Evolutionary conservation across 1,140 invertebrate genomes (phyloP).

Genomic region (Heliconius congener): DNA sequence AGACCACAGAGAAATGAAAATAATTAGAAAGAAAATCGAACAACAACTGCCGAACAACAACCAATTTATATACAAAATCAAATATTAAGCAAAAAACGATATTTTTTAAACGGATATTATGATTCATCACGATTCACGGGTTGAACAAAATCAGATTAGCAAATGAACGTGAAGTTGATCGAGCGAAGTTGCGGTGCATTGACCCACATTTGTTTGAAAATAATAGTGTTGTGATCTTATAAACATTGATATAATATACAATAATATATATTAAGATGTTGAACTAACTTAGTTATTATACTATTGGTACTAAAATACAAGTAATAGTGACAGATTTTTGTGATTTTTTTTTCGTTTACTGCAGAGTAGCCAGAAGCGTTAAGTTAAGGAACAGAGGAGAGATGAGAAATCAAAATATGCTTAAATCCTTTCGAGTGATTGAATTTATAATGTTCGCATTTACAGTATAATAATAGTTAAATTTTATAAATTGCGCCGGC

Average conservation of each 20-base stretch:
- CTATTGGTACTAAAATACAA: background rate
- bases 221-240: slow-evolving; percentile 1
- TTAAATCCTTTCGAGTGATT: too few species aligned
- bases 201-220: slow-evolving; percentile 29
- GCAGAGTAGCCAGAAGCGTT: background rate
- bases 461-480: too few species aligned
- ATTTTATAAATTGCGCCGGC: too few species aligned
- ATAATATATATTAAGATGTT: background rate
- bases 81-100: background rate
- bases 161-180: slow-evolving; percentile 12
- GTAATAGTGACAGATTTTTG: too few species aligned
- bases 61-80: too few species aligned
- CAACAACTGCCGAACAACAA: too few species aligned
- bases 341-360: too few species aligned
- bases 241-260: background rate
- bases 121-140: slow-evolving; percentile 14
- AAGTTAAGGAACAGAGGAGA: background rate
- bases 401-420: too few species aligned
- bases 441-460: too few species aligned
- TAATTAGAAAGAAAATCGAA: too few species aligned
- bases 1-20: too few species aligned
- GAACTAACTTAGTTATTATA: background rate
- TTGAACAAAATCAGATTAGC: slow-evolving; percentile 23
- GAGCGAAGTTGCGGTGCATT: slow-evolving; percentile 20
- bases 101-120: background rate